Evolutionary conservation across 2,888 invertebrate genomes (phyloP).

Genomic region (Mythimna albipuncta): DNA sequence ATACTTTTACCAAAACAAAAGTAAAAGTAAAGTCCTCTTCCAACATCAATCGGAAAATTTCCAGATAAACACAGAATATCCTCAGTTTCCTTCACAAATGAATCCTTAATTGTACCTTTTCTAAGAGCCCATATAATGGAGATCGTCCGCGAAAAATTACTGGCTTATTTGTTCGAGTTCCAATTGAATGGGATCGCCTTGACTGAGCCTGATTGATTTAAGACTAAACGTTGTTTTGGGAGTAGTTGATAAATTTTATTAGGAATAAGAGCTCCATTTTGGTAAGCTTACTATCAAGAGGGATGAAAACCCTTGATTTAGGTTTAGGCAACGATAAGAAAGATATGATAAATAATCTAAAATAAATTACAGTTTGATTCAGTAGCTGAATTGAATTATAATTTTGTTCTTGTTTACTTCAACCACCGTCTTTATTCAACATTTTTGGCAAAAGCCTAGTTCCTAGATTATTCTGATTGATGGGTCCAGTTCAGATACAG

Average conservation of each 20-base stretch:
- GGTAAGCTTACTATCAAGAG: background rate
- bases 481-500: background rate
- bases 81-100: constrained; percentile 2
- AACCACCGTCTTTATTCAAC: background rate
- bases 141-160: constrained; percentile 36
- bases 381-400: background rate
- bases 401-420: background rate
- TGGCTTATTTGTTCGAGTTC: constrained; percentile 49
- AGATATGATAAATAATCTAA: background rate
- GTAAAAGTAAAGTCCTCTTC: background rate
- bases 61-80: background rate
- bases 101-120: constrained; percentile 25
- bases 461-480: background rate
- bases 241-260: constrained; percentile 38
- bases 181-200: constrained; percentile 52
- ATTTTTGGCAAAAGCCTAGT: background rate
- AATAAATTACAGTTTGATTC: constrained; percentile 14
- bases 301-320: background rate
- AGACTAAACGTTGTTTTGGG: constrained; percentile 36
- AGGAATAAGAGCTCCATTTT: constrained; percentile 5
- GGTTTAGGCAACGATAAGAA: background rate
- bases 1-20: background rate
- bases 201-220: constrained; percentile 53
- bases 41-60: background rate
- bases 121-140: constrained; percentile 20